phyloP scores from a whole-genome alignment of 2,797 vertebrate species.

The Darevskia nairensis region DNA sequence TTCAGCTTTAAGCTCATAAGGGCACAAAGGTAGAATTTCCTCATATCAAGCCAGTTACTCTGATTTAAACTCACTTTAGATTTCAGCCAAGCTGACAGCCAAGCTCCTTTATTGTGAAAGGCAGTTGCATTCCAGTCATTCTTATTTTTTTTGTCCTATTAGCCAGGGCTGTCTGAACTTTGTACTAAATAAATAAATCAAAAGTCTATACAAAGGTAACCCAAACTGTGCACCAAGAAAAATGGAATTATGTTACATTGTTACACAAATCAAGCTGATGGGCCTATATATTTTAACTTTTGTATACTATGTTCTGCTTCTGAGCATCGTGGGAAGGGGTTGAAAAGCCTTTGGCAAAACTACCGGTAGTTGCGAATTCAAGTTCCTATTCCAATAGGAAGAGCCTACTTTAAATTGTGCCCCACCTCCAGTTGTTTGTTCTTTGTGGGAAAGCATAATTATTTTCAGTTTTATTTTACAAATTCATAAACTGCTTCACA shows the following conservation, averaged over 20 bases:
- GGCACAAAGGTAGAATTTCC: not conserved
- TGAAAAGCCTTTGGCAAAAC: too few relatives aligned
- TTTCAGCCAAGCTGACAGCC: not conserved
- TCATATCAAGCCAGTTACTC: too few relatives aligned
- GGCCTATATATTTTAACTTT: not conserved
- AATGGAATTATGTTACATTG: not conserved
- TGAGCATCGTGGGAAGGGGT: not conserved
- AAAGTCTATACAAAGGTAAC: too few relatives aligned
- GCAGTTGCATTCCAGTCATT: conserved; percentile 7
- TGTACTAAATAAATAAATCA: not conserved
- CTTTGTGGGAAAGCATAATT: not conserved
- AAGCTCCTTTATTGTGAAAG: not conserved
- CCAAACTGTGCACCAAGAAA: not conserved
- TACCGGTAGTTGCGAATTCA: too few relatives aligned
- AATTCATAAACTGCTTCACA: too few relatives aligned
- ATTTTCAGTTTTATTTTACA: too few relatives aligned
- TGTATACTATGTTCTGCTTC: not conserved
- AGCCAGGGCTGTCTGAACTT: not conserved
- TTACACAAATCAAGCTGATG: not conserved
- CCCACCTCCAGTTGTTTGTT: too few relatives aligned
- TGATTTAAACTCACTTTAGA: not conserved
- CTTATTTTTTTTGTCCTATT: not conserved
- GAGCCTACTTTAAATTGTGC: not conserved
- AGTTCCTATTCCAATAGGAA: too few relatives aligned
- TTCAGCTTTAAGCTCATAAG: too few relatives aligned